Conservation (phyloP, 2,888 invertebrate genomes). For the Netelia melanura region DNA sequence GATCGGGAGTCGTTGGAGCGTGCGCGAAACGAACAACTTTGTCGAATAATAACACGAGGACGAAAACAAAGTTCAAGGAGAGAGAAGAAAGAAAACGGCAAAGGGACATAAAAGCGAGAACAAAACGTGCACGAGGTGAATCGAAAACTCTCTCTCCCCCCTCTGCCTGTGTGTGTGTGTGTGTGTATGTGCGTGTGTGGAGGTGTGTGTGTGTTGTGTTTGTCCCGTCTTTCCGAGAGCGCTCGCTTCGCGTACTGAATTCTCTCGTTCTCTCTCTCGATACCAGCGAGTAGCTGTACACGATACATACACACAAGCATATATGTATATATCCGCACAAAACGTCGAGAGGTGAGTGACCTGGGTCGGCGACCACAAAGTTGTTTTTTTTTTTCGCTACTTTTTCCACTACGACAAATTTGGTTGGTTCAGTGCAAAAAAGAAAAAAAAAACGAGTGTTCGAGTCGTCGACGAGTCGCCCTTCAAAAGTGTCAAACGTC, state of each 20-base stretch:
- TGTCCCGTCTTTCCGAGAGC: slow-evolving; percentile 37
- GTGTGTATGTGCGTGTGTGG: slow-evolving; percentile 5
- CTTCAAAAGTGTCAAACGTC: no score
- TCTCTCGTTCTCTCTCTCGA: slow-evolving; percentile 14
- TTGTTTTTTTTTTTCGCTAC: not conserved
- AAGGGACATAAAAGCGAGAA: slow-evolving; percentile 16
- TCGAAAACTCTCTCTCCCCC: slow-evolving; percentile 30
- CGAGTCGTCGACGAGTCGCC: slow-evolving; percentile 24
- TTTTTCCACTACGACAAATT: slow-evolving; percentile 8
- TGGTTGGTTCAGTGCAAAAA: slow-evolving; percentile 16
- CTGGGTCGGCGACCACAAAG: slow-evolving; percentile 52
- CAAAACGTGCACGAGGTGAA: slow-evolving; percentile 64
- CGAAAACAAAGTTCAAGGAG: not conserved
- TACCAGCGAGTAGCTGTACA: slow-evolving; percentile 51
- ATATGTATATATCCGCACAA: slow-evolving; percentile 15
- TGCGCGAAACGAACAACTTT: not conserved
- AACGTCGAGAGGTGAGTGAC: slow-evolving; percentile 38
- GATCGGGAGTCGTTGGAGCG: slow-evolving; percentile 4
- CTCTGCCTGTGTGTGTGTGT: not conserved
- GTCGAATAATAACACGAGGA: not conserved
- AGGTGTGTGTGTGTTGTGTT: slow-evolving; percentile 32
- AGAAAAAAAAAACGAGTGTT: slow-evolving; percentile 29
- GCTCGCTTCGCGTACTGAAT: no score
- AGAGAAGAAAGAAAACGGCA: slow-evolving; percentile 12
- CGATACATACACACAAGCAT: slow-evolving; percentile 34